Percentiles rank a stretch among this genome's conserved stretches.
phyloP scores from a whole-genome alignment of 2,113 vertebrate genomes.

The Oreochromis niloticus region DNA sequence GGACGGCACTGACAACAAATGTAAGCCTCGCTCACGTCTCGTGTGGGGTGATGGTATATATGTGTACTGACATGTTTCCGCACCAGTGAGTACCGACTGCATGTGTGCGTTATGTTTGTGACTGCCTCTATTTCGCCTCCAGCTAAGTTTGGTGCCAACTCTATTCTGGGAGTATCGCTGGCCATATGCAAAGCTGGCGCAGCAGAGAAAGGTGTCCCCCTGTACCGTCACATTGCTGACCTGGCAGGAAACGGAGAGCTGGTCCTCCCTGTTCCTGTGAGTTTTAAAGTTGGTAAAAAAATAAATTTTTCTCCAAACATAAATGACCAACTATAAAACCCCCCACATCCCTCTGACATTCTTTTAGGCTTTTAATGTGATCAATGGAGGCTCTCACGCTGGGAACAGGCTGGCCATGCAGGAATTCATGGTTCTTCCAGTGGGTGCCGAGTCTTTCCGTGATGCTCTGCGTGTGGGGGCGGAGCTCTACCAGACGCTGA shows the following conservation, averaged over 20 bases:
- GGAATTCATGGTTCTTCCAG: constrained; percentile 91
- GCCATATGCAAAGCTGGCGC: constrained; percentile 90
- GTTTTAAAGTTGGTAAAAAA: constrained; percentile 4
- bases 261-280: constrained; percentile 89
- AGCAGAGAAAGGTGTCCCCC: constrained; percentile 81
- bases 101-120: neutral
- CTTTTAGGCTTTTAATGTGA: constrained; percentile 87
- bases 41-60: neutral
- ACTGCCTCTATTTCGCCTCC: neutral
- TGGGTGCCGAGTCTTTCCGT: constrained; percentile 88
- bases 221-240: constrained; percentile 90
- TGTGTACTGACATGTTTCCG: neutral
- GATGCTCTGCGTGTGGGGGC: constrained; percentile 87
- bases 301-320: rapidly evolving
- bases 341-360: neutral
- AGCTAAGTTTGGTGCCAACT: constrained; percentile 91
- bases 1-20: constrained; percentile 92
- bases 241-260: constrained; percentile 86
- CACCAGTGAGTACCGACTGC: neutral
- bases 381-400: constrained; percentile 89
- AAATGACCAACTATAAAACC: neutral
- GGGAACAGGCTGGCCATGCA: constrained; percentile 93
- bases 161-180: constrained; percentile 87
- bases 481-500: constrained; percentile 89
- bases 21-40: constrained; percentile 59